A percentile compares a stretch with the other conserved stretches of the same genome.
These are phyloP conservation scores for Drosophila sp. DNA, from an alignment of 1,140 invertebrate species.

Conservation along the genomic window DNA sequence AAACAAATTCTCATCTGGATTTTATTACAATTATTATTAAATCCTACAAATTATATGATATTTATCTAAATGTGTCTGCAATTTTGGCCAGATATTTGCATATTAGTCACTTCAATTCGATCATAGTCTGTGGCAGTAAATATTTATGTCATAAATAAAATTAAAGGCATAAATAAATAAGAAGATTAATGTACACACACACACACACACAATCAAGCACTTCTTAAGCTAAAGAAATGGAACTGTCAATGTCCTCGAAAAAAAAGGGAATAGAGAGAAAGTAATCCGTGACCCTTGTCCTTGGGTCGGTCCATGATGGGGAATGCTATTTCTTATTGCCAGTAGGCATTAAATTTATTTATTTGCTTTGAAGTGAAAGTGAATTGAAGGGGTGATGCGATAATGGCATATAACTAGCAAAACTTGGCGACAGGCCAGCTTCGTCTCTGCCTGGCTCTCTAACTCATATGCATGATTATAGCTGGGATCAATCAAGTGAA, in stretches of 20 bases:
- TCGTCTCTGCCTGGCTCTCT: too few relatives aligned
- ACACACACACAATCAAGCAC: conserved; percentile 8
- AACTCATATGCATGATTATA: too few relatives aligned
- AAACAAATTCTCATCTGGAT: not conserved
- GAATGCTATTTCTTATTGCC: conserved; percentile 22
- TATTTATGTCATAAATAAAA: conserved; percentile 50
- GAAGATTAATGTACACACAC: conserved; percentile 65
- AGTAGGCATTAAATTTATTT: conserved; percentile 50
- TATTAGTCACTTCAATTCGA: conserved; percentile 5
- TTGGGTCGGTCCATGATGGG: not conserved
- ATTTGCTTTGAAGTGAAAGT: conserved; percentile 41
- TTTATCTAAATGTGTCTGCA: conserved; percentile 8
- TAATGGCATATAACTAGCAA: conserved; percentile 68
- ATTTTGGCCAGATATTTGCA: conserved; percentile 2
- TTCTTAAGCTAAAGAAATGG: conserved; percentile 13
- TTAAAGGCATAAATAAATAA: conserved; percentile 56
- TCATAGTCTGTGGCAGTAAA: conserved; percentile 8
- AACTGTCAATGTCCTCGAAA: conserved; percentile 44
- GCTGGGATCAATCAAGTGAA: too few relatives aligned
- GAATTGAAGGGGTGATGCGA: conserved; percentile 49
- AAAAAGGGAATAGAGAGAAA: not conserved
- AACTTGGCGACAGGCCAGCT: not conserved
- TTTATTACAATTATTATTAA: not conserved
- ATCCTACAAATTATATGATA: not conserved
- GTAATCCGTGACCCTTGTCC: conserved; percentile 6